Evolutionary conservation across 92 coral and sea anemone species (phyloP), one percentile per base, ranked within the genome.

Genomic region (Blastomussa wellsi): DNA sequence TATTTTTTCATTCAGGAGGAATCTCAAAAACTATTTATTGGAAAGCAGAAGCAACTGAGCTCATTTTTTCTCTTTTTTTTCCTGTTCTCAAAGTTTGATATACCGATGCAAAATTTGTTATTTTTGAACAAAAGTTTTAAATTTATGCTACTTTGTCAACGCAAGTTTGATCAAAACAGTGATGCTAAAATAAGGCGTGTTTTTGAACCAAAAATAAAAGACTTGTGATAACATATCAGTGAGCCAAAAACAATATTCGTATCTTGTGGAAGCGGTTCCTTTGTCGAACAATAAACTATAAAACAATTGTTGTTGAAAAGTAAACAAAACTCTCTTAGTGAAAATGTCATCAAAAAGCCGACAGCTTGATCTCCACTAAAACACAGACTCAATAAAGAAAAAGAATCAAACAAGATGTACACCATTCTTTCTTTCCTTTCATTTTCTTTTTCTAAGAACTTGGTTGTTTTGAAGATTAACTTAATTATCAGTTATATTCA

Each of bases 301-400:
- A 77, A 55, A 77, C 81, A 77, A 77, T 77, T 77, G 68, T 37
- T 77, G 29, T 39, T 31, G 11, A 53, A 76, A 77, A 77, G 68
- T 37, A 77, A 77, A 77, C 49, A 77, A n/a, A n/a, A 33, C 31
- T 24, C 47, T 1, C 12, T 70, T 9, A 70, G 11, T 53, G 65
- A 33, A n/a, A 55, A 44, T 37, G 7, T 75, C 35, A 49, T 75
- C 62, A 75, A 20, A 75, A 59, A 28, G 16, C 9, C 44, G 29
- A 36, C 75, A 38, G 22, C 35, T 20, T 16, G 42, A 28, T 14
- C 12, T 4, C 1, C n/a, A n/a, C n/a, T n/a, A n/a, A n/a, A n/a
- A n/a, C n/a, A n/a, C n/a, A n/a, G 28, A n/a, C 26, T 70, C 36
- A 70, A 36, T 35, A 68, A 68, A 32, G 74, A 32, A 15, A 14